These are phyloP conservation scores for Tympanoctomys barrerae DNA, from an alignment of 2,797 vertebrate species.

Conservation along the genomic window DNA sequence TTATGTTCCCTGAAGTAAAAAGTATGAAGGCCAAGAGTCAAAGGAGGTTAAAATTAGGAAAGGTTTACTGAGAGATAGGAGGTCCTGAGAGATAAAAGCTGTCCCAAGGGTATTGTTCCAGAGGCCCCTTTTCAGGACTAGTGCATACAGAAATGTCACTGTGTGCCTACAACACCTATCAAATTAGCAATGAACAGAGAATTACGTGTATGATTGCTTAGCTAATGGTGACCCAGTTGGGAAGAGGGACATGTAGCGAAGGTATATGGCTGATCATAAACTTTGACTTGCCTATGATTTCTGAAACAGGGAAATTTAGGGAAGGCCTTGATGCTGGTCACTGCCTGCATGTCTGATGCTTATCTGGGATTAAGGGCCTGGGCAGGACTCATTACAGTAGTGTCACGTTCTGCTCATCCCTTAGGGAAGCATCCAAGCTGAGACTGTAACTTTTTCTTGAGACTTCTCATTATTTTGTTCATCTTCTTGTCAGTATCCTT, in stretches of 20 bases:
- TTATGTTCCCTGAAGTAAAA: background rate
- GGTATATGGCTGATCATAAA: background rate
- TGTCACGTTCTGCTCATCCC: too few relatives aligned
- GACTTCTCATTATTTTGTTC: too few relatives aligned
- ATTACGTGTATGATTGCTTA: background rate
- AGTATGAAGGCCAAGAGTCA: background rate
- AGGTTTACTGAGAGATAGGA: background rate
- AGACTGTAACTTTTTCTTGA: too few relatives aligned
- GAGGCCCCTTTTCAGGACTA: background rate
- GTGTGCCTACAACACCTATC: background rate
- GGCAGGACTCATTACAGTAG: too few relatives aligned
- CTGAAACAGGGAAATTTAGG: background rate
- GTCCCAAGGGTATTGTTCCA: too few relatives aligned
- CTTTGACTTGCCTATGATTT: background rate
- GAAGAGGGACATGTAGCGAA: background rate
- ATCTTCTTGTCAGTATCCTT: too few relatives aligned
- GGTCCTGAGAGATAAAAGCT: background rate
- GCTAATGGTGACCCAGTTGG: background rate
- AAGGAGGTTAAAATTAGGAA: background rate
- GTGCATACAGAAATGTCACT: background rate
- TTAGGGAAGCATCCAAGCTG: too few relatives aligned
- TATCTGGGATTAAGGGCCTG: too few relatives aligned
- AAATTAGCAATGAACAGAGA: background rate
- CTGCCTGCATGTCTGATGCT: too few relatives aligned
- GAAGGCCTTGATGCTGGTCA: too few relatives aligned